Evolutionary conservation across 2,797 vertebrate genomes (phyloP).

Genomic region (Moxostoma hubbsi): DNA sequence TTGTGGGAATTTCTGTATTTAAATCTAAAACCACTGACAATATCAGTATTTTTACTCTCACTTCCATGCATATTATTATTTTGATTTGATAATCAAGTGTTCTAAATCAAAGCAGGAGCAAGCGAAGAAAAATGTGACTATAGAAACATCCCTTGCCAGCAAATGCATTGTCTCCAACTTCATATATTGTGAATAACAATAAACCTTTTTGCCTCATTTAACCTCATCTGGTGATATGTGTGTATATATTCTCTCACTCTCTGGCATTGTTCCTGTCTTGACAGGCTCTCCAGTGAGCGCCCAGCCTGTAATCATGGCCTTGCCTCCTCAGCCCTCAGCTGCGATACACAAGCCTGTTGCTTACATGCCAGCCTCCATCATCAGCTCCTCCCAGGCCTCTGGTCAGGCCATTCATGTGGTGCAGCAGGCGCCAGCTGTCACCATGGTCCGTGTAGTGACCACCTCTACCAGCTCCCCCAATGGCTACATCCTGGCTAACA

Average conservation of each 20-base stretch:
- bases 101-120: no score
- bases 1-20: no score
- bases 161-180: no score
- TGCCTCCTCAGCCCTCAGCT: slow-evolving; percentile 82
- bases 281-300: slow-evolving; percentile 92
- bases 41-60: no score
- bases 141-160: no score
- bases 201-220: no score
- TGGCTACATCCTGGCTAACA: slow-evolving; percentile 87
- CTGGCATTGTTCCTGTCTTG: not conserved
- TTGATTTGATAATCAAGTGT: no score
- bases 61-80: no score
- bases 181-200: no score
- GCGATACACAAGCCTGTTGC: slow-evolving; percentile 87
- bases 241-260: not conserved
- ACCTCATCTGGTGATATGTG: no score
- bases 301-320: slow-evolving; percentile 94
- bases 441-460: slow-evolving; percentile 93
- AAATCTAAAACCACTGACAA: no score
- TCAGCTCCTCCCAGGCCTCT: slow-evolving; percentile 79
- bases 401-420: slow-evolving; percentile 91
- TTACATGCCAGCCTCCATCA: slow-evolving; percentile 87
- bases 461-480: slow-evolving; percentile 84
- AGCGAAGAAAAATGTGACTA: no score
- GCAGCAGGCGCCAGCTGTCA: slow-evolving; percentile 88